Evolutionary conservation across 2,797 vertebrate species (phyloP).

Genomic region (Morelia viridis): DNA sequence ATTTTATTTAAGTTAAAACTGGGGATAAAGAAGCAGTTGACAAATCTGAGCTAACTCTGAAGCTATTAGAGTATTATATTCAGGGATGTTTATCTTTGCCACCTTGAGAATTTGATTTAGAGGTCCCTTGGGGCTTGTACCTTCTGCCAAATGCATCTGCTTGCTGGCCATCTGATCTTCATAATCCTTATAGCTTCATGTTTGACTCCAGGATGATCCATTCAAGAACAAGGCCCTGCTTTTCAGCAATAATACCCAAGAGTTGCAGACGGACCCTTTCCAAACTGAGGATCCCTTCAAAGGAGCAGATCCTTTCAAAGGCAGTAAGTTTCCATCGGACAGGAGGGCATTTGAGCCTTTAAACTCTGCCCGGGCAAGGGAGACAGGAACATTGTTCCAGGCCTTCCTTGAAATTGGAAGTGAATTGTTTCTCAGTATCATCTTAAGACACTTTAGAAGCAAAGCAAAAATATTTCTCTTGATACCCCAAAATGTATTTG

Average conservation of each 20-base stretch:
- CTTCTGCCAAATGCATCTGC: background rate
- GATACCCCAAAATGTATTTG: background rate
- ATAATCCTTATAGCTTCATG: conserved; percentile 38
- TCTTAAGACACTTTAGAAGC: background rate
- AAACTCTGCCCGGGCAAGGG: background rate
- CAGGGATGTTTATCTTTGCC: background rate
- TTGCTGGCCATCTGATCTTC: background rate
- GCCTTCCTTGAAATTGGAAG: background rate
- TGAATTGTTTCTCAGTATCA: background rate
- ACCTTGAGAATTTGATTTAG: background rate
- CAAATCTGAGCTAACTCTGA: background rate
- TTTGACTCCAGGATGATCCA: conserved; percentile 84
- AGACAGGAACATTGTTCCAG: background rate
- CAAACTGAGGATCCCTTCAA: conserved; percentile 94
- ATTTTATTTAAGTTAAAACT: background rate
- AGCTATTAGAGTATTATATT: fast-evolving
- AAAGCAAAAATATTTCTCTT: background rate
- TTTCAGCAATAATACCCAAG: conserved; percentile 84
- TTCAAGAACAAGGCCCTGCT: conserved; percentile 89
- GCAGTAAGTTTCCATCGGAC: conserved; percentile 63
- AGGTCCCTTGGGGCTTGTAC: background rate
- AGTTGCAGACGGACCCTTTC: conserved; percentile 89
- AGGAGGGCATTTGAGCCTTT: background rate
- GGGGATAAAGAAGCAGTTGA: background rate
- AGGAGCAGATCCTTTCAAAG: conserved; percentile 81